phyloP scores from a whole-genome alignment of 2,888 invertebrate species.

The Dolichopus griseipennis region DNA sequence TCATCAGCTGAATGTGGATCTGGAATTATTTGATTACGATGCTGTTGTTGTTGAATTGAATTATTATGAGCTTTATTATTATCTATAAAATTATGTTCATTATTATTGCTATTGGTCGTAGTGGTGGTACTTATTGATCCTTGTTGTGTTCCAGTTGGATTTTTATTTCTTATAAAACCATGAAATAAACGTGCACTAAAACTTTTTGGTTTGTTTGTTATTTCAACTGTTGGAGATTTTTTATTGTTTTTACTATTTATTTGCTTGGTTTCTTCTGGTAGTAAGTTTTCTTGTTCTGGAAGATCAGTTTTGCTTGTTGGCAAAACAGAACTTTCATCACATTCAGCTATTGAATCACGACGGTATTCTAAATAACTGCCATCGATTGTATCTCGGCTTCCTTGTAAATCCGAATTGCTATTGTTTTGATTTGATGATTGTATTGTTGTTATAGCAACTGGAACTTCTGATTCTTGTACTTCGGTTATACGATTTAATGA shows the following conservation, averaged over 20 bases:
- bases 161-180: constrained; percentile 21
- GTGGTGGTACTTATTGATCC: not conserved
- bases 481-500: constrained; percentile 78
- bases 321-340: not conserved
- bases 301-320: not conserved
- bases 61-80: constrained; percentile 28
- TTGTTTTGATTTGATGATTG: constrained; percentile 26
- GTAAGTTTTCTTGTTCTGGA: not conserved
- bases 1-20: constrained; percentile 35
- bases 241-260: constrained; percentile 23
- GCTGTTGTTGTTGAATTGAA: constrained; percentile 31
- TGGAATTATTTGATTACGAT: constrained; percentile 19
- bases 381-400: constrained; percentile 33
- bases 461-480: constrained; percentile 59
- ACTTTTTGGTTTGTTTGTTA: constrained; percentile 23
- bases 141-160: constrained; percentile 12
- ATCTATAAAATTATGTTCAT: not conserved
- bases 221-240: constrained; percentile 28
- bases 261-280: not conserved
- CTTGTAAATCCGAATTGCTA: constrained; percentile 20
- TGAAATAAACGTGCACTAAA: constrained; percentile 25
- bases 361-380: not conserved
- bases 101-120: not conserved
- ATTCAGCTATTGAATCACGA: not conserved
- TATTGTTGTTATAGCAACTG: constrained; percentile 29